These are phyloP conservation scores for Malurus splendens DNA, from an alignment of 2,797 vertebrate species.

Conservation along the genomic window DNA sequence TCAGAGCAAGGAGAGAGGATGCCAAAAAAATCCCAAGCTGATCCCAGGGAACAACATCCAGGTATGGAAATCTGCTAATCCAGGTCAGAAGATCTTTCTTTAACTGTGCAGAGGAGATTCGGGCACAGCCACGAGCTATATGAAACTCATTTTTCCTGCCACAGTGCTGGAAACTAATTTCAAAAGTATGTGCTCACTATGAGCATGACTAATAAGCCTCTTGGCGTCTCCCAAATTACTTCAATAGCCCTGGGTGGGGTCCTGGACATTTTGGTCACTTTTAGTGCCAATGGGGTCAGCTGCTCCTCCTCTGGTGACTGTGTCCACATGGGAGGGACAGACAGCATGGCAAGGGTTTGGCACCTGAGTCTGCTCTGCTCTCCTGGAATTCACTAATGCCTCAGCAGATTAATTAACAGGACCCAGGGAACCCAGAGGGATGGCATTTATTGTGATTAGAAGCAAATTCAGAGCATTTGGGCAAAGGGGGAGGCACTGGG, in stretches of 20 bases:
- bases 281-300: background rate
- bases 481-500: background rate
- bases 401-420: background rate
- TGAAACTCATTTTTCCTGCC: background rate
- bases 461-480: background rate
- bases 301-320: background rate
- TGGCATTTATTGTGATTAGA: background rate
- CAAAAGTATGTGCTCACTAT: background rate
- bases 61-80: background rate
- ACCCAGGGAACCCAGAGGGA: background rate
- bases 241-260: background rate
- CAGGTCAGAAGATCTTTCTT: background rate
- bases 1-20: background rate
- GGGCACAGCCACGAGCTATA: background rate
- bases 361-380: accelerated
- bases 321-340: background rate
- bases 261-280: background rate
- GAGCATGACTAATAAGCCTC: background rate
- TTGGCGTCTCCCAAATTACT: background rate
- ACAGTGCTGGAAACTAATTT: background rate
- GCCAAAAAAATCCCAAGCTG: background rate
- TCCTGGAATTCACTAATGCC: background rate
- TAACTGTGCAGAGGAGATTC: background rate
- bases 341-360: background rate
- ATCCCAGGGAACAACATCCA: background rate